phyloP scores from a whole-genome alignment of 2,797 vertebrate species.

The Gastrophryne carolinensis region DNA sequence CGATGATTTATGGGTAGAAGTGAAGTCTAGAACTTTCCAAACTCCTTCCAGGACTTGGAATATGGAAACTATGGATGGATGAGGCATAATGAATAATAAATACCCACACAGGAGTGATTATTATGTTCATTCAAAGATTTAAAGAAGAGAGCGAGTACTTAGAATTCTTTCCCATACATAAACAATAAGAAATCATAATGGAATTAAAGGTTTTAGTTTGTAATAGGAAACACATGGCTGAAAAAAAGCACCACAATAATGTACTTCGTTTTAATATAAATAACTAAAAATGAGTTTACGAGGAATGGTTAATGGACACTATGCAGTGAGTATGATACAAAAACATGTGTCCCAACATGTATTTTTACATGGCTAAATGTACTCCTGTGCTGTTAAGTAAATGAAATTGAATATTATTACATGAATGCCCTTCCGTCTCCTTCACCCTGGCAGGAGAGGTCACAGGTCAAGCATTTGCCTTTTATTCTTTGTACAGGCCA shows the following conservation, averaged over 20 bases:
- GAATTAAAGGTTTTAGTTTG: not conserved
- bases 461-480: too few species aligned
- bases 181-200: conserved; percentile 37
- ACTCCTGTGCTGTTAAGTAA: too few species aligned
- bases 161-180: conserved; percentile 41
- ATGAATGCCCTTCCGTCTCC: too few species aligned
- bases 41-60: conserved; percentile 1
- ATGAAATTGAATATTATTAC: too few species aligned
- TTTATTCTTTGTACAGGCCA: too few species aligned
- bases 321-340: too few species aligned
- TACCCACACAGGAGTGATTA: conserved; percentile 27
- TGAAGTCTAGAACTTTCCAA: conserved; percentile 9
- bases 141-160: conserved; percentile 34
- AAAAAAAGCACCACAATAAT: not conserved
- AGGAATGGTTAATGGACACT: too few species aligned
- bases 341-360: too few species aligned
- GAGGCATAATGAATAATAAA: conserved; percentile 38
- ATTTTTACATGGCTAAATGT: too few species aligned
- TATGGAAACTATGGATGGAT: conserved; percentile 3
- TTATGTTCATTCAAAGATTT: conserved; percentile 28
- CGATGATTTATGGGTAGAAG: conserved; percentile 28
- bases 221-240: conserved; percentile 3
- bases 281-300: too few species aligned
- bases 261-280: not conserved
- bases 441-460: too few species aligned